Conservation (phyloP, 2,113 vertebrate genomes). For the Syngnathus floridae region DNA sequence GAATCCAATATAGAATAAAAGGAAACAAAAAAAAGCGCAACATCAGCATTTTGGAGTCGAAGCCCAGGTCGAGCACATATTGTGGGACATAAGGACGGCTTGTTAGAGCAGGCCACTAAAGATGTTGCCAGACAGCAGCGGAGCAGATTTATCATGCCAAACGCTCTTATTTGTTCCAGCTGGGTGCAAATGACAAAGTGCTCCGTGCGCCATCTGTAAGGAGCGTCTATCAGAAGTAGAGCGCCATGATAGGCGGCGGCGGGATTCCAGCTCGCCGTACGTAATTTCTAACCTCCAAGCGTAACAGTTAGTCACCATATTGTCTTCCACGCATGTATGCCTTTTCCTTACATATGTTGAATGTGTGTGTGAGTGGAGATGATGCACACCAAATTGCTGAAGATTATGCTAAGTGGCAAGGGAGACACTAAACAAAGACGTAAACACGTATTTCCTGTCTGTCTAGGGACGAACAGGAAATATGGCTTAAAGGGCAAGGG, state of each 20-base stretch:
- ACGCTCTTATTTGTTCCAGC: conserved; percentile 37
- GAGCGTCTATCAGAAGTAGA: conserved; percentile 38
- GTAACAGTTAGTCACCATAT: conserved; percentile 58
- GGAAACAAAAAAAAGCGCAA: neutral
- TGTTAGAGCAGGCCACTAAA: conserved; percentile 24
- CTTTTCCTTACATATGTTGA: conserved; percentile 17
- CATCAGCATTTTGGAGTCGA: neutral
- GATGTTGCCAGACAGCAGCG: conserved; percentile 36
- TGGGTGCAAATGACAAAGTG: conserved; percentile 55
- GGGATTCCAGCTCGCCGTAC: conserved; percentile 43
- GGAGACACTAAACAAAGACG: conserved; percentile 54
- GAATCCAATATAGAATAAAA: neutral
- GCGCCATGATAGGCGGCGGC: conserved; percentile 39
- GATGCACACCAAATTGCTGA: conserved; percentile 46
- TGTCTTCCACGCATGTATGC: conserved; percentile 45
- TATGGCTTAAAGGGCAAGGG: neutral
- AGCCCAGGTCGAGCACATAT: neutral
- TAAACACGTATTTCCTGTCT: conserved; percentile 13
- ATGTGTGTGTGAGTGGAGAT: conserved; percentile 10
- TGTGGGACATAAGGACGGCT: conserved; percentile 18
- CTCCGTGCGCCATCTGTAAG: conserved; percentile 47
- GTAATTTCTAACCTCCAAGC: conserved; percentile 56
- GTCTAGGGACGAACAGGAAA: neutral
- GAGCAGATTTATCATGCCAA: conserved; percentile 23
- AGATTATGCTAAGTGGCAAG: conserved; percentile 60